Evolutionary conservation across 2,113 vertebrate genomes (phyloP), one percentile per base, ranked within the genome.

Genomic region (Pluvianellus socialis): DNA sequence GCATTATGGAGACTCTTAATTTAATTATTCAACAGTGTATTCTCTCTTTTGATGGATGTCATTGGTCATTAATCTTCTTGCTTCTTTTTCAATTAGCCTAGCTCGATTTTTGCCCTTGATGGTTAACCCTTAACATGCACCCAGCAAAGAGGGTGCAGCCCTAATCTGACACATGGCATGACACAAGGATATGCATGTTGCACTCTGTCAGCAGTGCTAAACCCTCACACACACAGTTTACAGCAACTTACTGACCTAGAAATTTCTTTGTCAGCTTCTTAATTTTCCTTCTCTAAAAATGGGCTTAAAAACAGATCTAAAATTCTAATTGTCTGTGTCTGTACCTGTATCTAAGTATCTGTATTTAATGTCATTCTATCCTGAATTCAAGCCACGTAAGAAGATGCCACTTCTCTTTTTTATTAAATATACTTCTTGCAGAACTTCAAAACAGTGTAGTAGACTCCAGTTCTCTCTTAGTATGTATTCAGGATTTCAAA

Each of bases 41-140:
- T 92, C 56, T 96, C 61, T 67, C 68, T 59, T 96, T 89, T 90
- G 91, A 95, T 82, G 74, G 73, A 94, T 95, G 70, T 79, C 93
- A 79, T 14, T 81, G 87, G 40, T 65, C 87, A 87, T 96, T 89
- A 95, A 87, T 87, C 84, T 75, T 68, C 49, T 72, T 85, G 30
- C 40, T 87, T 72, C 89, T 65, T 87, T 92, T 90, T 91, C 84
- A 87, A 14, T 85, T 79, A 92, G 56, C 65, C 33, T 81, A 63
- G 26, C 71, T 28, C 86, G 67, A 24, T 81, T 94, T 93, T 89
- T 94, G 33, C n/a, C 50, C 32, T 86, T 62, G 20, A 14, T 47
- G 52, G 21, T 94, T 94, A 96, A 92, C 93, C 30, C 49, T 87
- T 91, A 56, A 24, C 19, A 35, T 20, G n/a, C 42, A 42, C 3